Base-by-base conservation (phyloP, 2,888 invertebrate genomes). In the Galeopsomyia nigrocyanea region DNA sequence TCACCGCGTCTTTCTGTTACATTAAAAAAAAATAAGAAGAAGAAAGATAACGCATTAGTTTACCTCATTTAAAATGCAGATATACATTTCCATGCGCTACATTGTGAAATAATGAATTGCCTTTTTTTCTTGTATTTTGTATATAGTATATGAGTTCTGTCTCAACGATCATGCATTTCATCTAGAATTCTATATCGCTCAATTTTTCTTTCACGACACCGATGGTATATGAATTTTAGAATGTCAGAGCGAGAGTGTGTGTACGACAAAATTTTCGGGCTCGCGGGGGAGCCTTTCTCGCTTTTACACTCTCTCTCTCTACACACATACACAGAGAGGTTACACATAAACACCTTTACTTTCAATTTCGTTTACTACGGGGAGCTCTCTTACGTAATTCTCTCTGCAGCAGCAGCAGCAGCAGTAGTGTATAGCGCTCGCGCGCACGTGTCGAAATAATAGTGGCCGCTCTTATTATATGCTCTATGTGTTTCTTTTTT, bases 341-440 rank as follows among this genome's bases (percentile, higher is more conserved):
- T 46, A 46, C 21, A 46, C 50, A n/a, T 19, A 39, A 21, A 26
- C 57, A 69, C 47, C 80, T 81, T 82, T 83, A 85, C 84, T 85
- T 86, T 86, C 85, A 82, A 85, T 85, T 85, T 86, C 83, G 81
- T 85, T 85, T 82, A 78, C 82, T 81, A n/a, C 78, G 80, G 78
- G 78, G 79, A 77, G 79, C 77, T 77, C 77, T 76, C 77, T 82
- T 82, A 80, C 79, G 80, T 82, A 82, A 82, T 71, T 75, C 73
- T 77, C 77, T 78, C 77, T 76, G 78, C 81, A 79, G 82, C 80
- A 79, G 79, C 75, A 78, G 79, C 77, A 74, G 77, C 74, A 9
- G n/a, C n/a, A n/a, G n/a, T n/a, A n/a, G n/a, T 39, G 56, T 51
- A 39, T 49, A 2, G 55, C 53, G 63, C 56, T 57, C 60, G 57